Base-by-base conservation (phyloP, 2,797 vertebrate genomes). In the Cephalopachus bancanus region DNA sequence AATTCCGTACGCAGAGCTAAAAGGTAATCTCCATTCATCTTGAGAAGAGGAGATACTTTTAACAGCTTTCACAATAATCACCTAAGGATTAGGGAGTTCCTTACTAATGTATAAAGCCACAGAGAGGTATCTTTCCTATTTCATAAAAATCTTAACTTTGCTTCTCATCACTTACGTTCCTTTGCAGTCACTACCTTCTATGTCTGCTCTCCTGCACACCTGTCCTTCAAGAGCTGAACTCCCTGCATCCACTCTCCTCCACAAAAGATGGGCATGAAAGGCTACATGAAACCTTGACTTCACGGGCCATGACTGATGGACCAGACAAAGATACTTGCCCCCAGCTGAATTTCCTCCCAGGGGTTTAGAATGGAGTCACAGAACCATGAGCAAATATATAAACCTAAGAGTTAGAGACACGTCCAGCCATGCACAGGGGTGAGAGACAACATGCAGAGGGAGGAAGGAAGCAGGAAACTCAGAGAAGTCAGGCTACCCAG, bases 41-140 rank as follows among this genome's bases (percentile, higher is more conserved):
- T 96, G 30, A 89, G 95, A 95, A n/a, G 8, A 17, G 33, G 37
- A 96, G 12, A 69, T 15, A 79, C 79, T 65, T 91, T 91, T 83
- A 97, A 44, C 3, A 85, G 22, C 55, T 95, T 94, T 95, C 76
- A 90, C 26, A 89, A 89, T 89, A 76, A 89, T 64, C 33, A 83
- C n/a, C 19, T 76, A 85, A 59, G 65, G 83, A 72, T 2, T 72
- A 6, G 19, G 12, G 71, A 83, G 72, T 62, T 86, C 33, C 85
- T 78, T 85, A 64, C 26, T 89, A 69, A 30, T 71, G 92, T 51
- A 71, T 37, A 81, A 94, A 83, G 28, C 37, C 72, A 92, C 53
- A 55, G 30, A 94, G 57, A 79, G 37, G 11, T 71, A 67, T 88
- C 55, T 79, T 93, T 59, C 24, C 90, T 75, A 88, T 93, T 89